Evolutionary conservation across 1,140 invertebrate species (phyloP).

Genomic region (Pararge aegeria): DNA sequence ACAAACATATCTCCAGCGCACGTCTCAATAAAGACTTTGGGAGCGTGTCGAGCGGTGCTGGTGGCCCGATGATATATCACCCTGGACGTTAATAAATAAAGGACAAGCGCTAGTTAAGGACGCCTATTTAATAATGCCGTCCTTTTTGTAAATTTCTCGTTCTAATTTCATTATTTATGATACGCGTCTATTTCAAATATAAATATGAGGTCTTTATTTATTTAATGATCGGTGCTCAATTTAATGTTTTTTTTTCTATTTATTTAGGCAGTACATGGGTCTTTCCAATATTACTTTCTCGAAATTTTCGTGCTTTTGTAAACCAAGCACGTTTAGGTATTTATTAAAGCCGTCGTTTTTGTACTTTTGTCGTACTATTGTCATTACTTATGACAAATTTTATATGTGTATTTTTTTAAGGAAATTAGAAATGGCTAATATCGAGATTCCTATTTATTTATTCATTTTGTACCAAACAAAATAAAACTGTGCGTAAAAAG

Average conservation of each 20-base stretch:
- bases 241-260: background rate
- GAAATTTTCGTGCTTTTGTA: no score
- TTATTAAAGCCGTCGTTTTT: no score
- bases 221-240: background rate
- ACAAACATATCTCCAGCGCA: slow-evolving; percentile 41
- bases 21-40: slow-evolving; percentile 55
- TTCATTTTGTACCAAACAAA: no score
- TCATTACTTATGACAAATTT: no score
- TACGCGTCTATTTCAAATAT: slow-evolving; percentile 16
- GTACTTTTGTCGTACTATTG: no score
- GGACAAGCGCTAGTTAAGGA: slow-evolving; percentile 46
- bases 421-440: no score
- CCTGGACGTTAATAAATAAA: slow-evolving; percentile 54
- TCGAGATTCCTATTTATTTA: no score
- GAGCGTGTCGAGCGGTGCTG: slow-evolving; percentile 44
- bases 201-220: slow-evolving; percentile 13
- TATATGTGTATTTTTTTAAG: no score
- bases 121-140: slow-evolving; percentile 50
- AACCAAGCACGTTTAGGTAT: no score
- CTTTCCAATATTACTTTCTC: no score
- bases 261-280: no score
- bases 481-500: no score
- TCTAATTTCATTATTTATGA: slow-evolving; percentile 31
- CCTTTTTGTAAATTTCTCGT: slow-evolving; percentile 38
- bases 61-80: slow-evolving; percentile 64